phyloP scores from a whole-genome alignment of 2,113 vertebrate genomes.

The Origma solitaria region DNA sequence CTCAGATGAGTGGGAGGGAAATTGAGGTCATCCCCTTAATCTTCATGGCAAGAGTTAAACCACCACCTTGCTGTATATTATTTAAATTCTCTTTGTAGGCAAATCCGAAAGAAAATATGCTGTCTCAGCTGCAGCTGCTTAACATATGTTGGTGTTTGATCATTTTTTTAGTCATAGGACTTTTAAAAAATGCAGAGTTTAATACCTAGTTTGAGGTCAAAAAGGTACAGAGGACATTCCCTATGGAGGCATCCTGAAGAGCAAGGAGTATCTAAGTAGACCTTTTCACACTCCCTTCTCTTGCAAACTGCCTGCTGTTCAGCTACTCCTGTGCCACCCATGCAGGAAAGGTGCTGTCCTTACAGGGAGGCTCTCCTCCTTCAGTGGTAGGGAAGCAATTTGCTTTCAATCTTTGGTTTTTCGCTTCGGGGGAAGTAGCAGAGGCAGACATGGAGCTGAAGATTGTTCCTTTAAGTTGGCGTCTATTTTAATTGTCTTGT shows the following conservation, averaged over 20 bases:
- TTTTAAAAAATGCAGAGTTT: not conserved
- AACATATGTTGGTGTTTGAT: not conserved
- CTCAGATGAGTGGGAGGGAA: not conserved
- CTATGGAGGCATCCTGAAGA: not conserved
- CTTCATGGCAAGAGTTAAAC: not conserved
- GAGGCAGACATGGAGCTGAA: not conserved
- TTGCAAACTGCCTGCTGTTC: not conserved
- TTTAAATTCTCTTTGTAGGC: not conserved
- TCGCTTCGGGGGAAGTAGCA: not conserved
- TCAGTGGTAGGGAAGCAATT: not conserved
- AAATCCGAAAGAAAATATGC: not conserved
- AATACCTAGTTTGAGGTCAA: not conserved
- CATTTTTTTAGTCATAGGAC: not conserved
- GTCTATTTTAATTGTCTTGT: not conserved
- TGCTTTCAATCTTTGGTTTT: not conserved
- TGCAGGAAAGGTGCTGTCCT: not conserved
- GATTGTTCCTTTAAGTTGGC: not conserved
- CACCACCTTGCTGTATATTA: not conserved
- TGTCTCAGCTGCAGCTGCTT: not conserved
- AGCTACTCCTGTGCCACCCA: not conserved
- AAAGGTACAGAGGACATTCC: not conserved
- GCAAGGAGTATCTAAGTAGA: not conserved
- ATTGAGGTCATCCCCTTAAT: not conserved
- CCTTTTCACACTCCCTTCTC: accelerated
- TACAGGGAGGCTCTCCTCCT: not conserved